These are phyloP conservation scores for Hemithea aestivaria DNA, from an alignment of 2,888 invertebrate genomes.

Conservation along the genomic window DNA sequence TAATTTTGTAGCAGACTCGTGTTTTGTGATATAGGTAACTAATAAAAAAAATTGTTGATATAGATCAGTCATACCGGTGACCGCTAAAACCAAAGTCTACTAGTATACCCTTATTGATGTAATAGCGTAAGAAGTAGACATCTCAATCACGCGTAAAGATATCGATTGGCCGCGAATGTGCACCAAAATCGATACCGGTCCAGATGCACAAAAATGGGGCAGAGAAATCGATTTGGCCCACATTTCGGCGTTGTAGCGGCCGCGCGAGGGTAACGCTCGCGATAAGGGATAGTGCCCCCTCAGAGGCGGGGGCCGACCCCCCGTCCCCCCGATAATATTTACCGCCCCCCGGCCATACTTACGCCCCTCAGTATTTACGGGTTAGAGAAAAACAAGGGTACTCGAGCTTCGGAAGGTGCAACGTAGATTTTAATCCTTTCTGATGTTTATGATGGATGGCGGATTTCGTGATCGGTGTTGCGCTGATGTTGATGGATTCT, in stretches of 20 bases:
- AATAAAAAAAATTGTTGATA: too few relatives aligned
- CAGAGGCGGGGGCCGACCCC: constrained; percentile 52
- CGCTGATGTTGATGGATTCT: constrained; percentile 74
- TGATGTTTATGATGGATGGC: constrained; percentile 79
- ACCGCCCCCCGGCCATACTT: constrained; percentile 78
- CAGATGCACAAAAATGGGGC: constrained; percentile 79
- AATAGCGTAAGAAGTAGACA: background rate
- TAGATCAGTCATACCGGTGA: too few relatives aligned
- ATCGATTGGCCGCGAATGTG: constrained; percentile 22
- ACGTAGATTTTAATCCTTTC: constrained; percentile 80
- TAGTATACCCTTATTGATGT: too few relatives aligned
- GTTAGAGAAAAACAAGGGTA: constrained; percentile 80
- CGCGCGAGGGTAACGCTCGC: constrained; percentile 76
- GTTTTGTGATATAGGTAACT: too few relatives aligned
- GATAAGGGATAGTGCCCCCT: constrained; percentile 78
- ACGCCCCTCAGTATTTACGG: constrained; percentile 79
- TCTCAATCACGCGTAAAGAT: constrained; percentile 7
- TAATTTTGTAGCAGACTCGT: too few relatives aligned
- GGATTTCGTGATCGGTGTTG: constrained; percentile 73
- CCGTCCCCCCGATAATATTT: constrained; percentile 74
- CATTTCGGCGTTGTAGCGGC: constrained; percentile 74
- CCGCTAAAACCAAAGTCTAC: too few relatives aligned
- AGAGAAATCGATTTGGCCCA: constrained; percentile 77
- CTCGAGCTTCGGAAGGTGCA: constrained; percentile 78
- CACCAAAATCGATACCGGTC: constrained; percentile 71